phyloP scores from a whole-genome alignment of 2,797 vertebrate species.

The Clamator glandarius region DNA sequence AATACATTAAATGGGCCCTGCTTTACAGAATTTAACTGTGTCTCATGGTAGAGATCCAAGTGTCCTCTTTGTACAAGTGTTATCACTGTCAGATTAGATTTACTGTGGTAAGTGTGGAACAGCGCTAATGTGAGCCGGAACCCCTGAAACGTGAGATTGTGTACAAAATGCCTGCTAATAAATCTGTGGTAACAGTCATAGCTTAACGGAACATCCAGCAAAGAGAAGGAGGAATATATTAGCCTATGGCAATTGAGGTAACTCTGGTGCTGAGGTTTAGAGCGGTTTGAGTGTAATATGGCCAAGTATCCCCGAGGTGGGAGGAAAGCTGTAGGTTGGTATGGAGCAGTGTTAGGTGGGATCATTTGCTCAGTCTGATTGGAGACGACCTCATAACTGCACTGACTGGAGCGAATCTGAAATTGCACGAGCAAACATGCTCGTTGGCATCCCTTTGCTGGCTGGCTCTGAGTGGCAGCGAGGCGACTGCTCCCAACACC shows the following conservation, averaged over 20 bases:
- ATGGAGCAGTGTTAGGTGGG: background rate
- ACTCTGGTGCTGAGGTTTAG: background rate
- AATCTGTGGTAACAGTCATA: background rate
- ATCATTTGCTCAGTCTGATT: fast-evolving
- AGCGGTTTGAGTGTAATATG: background rate
- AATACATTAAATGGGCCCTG: background rate
- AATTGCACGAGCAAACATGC: fast-evolving
- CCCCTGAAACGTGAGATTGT: background rate
- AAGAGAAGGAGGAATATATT: background rate
- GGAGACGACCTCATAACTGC: background rate
- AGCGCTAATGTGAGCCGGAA: background rate
- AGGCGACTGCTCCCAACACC: fast-evolving
- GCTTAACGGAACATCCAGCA: background rate
- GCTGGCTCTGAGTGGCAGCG: background rate
- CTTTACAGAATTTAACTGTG: background rate
- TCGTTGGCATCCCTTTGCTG: fast-evolving
- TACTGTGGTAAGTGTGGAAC: background rate
- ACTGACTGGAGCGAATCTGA: background rate
- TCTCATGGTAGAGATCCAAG: background rate
- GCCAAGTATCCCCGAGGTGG: fast-evolving
- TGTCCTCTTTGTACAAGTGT: background rate
- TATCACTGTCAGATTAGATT: background rate
- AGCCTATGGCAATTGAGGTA: background rate
- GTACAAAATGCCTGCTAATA: background rate
- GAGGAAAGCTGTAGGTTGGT: background rate